Evolutionary conservation across 2,797 vertebrate genomes (phyloP).

Genomic region (Miichthys miiuy): DNA sequence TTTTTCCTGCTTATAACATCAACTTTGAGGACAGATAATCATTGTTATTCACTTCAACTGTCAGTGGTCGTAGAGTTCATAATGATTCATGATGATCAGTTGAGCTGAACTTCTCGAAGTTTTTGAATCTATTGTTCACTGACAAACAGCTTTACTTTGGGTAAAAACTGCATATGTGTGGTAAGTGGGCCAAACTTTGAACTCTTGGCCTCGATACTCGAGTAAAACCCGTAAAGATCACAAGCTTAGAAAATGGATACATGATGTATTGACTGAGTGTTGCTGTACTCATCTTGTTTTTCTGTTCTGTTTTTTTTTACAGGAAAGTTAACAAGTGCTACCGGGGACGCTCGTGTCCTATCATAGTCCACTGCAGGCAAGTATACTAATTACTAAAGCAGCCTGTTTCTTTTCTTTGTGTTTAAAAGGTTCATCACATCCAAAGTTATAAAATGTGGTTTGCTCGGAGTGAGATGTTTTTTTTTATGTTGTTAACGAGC

Average conservation of each 20-base stretch:
- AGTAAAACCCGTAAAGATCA: not conserved
- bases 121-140: not conserved
- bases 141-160: not conserved
- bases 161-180: not conserved
- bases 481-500: not conserved
- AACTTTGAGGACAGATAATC: too few species aligned
- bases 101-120: too few species aligned
- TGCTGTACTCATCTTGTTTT: slow-evolving; percentile 39
- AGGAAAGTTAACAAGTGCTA: slow-evolving; percentile 99
- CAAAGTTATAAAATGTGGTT: not conserved
- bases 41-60: too few species aligned
- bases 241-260: not conserved
- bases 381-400: slow-evolving; percentile 71
- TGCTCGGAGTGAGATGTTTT: not conserved
- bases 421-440: not conserved
- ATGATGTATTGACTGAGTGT: not conserved
- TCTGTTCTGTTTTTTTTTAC: slow-evolving; percentile 83
- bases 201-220: not conserved
- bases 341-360: slow-evolving; percentile 96
- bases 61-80: too few species aligned
- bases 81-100: not conserved
- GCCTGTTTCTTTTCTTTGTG: not conserved
- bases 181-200: not conserved
- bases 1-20: too few species aligned
- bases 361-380: slow-evolving; percentile 99